phyloP scores from a whole-genome alignment of 2,797 vertebrate genomes.

The Emys orbicularis region DNA sequence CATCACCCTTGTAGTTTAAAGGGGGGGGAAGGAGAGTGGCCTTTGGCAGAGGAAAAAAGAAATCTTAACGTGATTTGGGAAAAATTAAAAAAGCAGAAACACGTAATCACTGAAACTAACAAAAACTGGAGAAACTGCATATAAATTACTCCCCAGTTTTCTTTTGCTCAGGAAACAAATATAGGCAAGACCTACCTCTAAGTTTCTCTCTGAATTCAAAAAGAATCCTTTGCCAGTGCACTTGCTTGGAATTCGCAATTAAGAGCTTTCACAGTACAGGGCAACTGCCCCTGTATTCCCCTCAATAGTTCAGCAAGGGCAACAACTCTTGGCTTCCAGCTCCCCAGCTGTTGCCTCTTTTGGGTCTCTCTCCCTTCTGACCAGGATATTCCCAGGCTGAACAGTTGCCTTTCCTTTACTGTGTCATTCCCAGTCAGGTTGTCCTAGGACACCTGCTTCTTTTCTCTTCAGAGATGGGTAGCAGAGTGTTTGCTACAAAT shows the following conservation, averaged over 20 bases:
- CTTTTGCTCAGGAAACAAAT: accelerated
- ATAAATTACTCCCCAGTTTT: background rate
- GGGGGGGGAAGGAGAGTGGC: too few species aligned
- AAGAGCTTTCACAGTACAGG: background rate
- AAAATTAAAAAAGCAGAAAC: background rate
- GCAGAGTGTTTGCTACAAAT: background rate
- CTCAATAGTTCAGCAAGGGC: background rate
- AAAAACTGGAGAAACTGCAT: background rate
- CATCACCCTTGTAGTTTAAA: too few species aligned
- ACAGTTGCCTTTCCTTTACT: background rate
- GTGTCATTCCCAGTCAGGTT: background rate
- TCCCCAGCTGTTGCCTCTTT: background rate
- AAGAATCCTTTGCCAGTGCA: background rate
- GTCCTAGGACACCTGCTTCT: background rate
- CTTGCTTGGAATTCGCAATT: background rate
- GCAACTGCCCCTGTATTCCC: background rate
- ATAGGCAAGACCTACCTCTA: background rate
- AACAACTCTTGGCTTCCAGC: background rate
- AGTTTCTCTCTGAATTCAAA: background rate
- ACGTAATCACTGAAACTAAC: background rate
- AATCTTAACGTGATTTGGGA: background rate
- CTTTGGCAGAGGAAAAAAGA: background rate
- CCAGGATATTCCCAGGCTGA: background rate
- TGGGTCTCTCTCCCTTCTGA: background rate
- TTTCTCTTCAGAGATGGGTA: background rate